A percentile compares a stretch with the other conserved stretches of the same genome.
phyloP scores from a whole-genome alignment of 35 echinoderm and acorn worm species.

The Acanthaster planci region DNA sequence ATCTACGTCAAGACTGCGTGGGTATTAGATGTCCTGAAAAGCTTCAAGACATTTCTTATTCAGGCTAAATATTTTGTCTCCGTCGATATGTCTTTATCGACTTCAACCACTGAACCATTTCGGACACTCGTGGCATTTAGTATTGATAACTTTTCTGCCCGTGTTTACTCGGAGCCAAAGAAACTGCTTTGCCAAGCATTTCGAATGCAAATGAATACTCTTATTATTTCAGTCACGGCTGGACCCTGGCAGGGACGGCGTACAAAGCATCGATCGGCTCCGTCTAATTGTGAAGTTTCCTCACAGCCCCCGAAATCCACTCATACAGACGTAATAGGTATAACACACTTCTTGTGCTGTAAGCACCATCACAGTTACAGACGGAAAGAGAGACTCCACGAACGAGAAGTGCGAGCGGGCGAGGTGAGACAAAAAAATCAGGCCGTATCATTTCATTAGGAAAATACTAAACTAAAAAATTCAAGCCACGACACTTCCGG shows the following conservation, averaged over 20 bases:
- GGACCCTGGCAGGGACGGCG: neutral
- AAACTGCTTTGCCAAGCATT: conserved; percentile 10
- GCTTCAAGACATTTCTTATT: no score
- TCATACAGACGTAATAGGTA: conserved; percentile 7
- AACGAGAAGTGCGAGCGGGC: no score
- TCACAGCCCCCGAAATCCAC: conserved; percentile 7
- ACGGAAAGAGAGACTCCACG: neutral
- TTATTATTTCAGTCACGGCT: conserved; percentile 29
- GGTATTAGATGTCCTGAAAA: no score
- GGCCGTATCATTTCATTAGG: conserved; percentile 17
- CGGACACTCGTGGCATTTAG: neutral
- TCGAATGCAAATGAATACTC: neutral
- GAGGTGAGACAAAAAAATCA: neutral
- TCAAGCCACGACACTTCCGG: conserved; percentile 11
- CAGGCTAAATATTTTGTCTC: no score
- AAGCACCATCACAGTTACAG: neutral
- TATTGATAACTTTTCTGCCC: neutral
- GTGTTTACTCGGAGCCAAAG: conserved; percentile 6
- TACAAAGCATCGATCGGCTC: neutral
- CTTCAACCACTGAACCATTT: no score
- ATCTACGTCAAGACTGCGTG: no score
- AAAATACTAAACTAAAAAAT: neutral
- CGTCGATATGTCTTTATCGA: no score
- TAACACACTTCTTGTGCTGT: neutral
- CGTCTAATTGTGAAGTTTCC: conserved; percentile 3